phyloP scores from a whole-genome alignment of 1,140 invertebrate genomes.

The Scaptomyza montana region DNA sequence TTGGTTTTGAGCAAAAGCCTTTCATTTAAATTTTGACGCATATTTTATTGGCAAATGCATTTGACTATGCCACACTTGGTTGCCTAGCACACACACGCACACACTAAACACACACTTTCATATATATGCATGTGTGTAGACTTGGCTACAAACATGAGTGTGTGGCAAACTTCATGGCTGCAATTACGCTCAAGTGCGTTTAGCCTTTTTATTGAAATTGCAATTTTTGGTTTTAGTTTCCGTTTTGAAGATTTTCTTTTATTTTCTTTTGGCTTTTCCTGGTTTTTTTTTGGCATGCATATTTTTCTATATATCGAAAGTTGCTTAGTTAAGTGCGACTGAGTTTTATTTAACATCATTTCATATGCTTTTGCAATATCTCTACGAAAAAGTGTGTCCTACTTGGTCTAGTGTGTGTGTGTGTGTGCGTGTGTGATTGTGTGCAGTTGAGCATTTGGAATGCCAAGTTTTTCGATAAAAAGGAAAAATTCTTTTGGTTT shows the following conservation, averaged over 20 bases:
- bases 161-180: constrained; percentile 43
- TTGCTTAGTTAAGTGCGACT: constrained; percentile 65
- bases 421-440: constrained; percentile 19
- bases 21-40: constrained; percentile 76
- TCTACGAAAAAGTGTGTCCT: constrained; percentile 7
- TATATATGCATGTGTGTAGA: constrained; percentile 3
- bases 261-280: constrained; percentile 24
- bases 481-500: constrained; percentile 54
- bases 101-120: background rate
- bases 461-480: constrained; percentile 75
- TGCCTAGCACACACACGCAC: constrained; percentile 22
- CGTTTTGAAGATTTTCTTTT: constrained; percentile 10
- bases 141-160: background rate
- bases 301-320: constrained; percentile 45
- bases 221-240: constrained; percentile 49
- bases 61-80: constrained; percentile 43
- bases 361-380: constrained; percentile 58
- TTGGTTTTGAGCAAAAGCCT: constrained; percentile 19
- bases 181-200: constrained; percentile 80
- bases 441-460: constrained; percentile 54
- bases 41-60: constrained; percentile 69
- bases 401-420: background rate
- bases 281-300: constrained; percentile 22
- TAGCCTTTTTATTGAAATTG: constrained; percentile 71
- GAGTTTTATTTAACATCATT: constrained; percentile 59